Evolutionary conservation across 2,888 invertebrate genomes (phyloP).

Genomic region (Crossocerus cetratus): DNA sequence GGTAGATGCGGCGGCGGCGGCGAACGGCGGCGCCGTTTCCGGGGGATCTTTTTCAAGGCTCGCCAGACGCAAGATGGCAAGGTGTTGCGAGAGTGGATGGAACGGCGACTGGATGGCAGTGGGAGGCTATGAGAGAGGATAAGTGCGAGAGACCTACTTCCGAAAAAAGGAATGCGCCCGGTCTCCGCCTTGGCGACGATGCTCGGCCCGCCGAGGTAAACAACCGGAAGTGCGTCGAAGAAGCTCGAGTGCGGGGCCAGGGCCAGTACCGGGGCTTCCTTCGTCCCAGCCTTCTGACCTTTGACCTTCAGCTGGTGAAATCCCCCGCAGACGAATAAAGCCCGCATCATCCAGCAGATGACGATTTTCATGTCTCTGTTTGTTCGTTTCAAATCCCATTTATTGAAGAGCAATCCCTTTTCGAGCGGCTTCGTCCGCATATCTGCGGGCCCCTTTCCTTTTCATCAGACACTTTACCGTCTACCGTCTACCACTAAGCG

Average conservation of each 20-base stretch:
- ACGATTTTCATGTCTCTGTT: conserved; percentile 82
- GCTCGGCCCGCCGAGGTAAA: conserved; percentile 89
- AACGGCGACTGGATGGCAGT: conserved; percentile 17
- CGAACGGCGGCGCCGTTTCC: neutral
- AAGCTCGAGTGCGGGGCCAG: conserved; percentile 95
- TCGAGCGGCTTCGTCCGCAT: too few relatives aligned
- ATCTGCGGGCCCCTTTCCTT: too few relatives aligned
- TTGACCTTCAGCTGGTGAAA: conserved; percentile 88
- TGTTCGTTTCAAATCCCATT: conserved; percentile 8
- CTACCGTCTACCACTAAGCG: too few relatives aligned
- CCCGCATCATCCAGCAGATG: conserved; percentile 84
- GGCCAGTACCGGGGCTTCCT: conserved; percentile 90
- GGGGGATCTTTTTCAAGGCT: neutral
- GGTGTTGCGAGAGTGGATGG: neutral
- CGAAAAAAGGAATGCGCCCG: conserved; percentile 89
- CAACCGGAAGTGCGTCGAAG: conserved; percentile 92
- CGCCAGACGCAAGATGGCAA: too few relatives aligned
- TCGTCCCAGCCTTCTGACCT: conserved; percentile 82
- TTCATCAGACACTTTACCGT: too few relatives aligned
- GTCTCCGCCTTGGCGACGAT: conserved; percentile 94
- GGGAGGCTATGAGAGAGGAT: conserved; percentile 33
- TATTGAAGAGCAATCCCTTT: too few relatives aligned
- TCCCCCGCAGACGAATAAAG: conserved; percentile 88
- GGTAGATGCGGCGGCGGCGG: neutral
- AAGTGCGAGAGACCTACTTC: conserved; percentile 84